A percentile compares a stretch with the other conserved stretches of the same genome.
phyloP scores from a whole-genome alignment of 2,888 invertebrate genomes.

The Plagiodera versicolora region DNA sequence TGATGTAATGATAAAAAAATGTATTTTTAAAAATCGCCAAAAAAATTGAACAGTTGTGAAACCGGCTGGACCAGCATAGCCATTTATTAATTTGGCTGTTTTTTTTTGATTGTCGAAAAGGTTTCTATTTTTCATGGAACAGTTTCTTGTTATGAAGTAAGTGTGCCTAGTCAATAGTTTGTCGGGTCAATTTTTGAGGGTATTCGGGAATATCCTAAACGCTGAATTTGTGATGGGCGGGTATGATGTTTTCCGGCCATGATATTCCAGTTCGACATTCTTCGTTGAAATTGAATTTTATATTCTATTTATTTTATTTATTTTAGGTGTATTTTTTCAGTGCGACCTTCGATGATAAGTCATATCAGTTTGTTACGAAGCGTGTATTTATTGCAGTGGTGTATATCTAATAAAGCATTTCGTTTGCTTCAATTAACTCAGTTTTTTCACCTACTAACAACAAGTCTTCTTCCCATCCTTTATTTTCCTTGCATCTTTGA shows the following conservation, averaged over 20 bases:
- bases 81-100: constrained; percentile 50
- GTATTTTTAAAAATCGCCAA: constrained; percentile 56
- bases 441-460: constrained; percentile 14
- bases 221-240: constrained; percentile 18
- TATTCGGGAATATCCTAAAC: constrained; percentile 22
- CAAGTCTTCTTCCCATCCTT: background rate
- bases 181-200: constrained; percentile 59
- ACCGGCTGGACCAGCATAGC: constrained; percentile 27
- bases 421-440: constrained; percentile 51
- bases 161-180: constrained; percentile 69
- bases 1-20: constrained; percentile 53
- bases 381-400: constrained; percentile 58
- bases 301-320: constrained; percentile 49
- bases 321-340: constrained; percentile 47
- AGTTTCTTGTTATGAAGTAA: constrained; percentile 64
- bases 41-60: constrained; percentile 49
- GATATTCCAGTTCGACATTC: constrained; percentile 21
- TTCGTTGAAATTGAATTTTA: constrained; percentile 46
- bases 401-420: constrained; percentile 58
- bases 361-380: constrained; percentile 58
- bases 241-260: constrained; percentile 17
- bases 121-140: constrained; percentile 59
- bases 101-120: constrained; percentile 55
- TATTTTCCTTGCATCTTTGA: background rate
- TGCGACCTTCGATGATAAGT: constrained; percentile 56